Conservation (phyloP, 2,113 vertebrate genomes). For the Podarcis muralis region DNA sequence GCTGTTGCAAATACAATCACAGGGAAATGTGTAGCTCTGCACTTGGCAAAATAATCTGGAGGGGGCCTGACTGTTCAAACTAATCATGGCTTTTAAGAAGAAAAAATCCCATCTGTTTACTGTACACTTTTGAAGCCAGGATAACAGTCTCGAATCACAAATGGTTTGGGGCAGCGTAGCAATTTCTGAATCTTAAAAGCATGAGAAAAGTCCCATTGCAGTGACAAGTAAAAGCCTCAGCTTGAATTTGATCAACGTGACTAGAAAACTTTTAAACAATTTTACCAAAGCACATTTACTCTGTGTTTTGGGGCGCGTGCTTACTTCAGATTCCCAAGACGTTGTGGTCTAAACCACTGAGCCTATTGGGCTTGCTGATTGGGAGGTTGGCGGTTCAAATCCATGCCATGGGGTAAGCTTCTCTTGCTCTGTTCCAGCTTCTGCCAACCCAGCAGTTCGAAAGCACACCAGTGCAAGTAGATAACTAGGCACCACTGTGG, state of each 20-base stretch:
- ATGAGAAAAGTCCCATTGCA: constrained; percentile 35
- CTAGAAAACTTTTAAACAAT: constrained; percentile 29
- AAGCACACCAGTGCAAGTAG: too few species aligned
- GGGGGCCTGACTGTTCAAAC: background rate
- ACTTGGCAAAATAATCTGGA: background rate
- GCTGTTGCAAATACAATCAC: background rate
- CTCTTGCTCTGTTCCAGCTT: too few species aligned
- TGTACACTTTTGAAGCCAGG: background rate
- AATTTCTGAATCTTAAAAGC: constrained; percentile 20
- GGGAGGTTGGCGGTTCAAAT: too few species aligned
- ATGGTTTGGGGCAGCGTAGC: background rate
- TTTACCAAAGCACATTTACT: constrained; percentile 46
- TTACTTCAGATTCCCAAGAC: background rate
- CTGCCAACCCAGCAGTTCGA: too few species aligned
- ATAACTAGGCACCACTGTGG: too few species aligned
- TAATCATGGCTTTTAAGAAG: background rate
- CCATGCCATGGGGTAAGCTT: too few species aligned
- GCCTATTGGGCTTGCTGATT: too few species aligned
- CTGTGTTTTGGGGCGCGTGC: background rate
- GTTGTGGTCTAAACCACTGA: too few species aligned
- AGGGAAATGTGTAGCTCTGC: constrained; percentile 8
- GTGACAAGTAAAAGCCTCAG: constrained; percentile 46
- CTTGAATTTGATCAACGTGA: constrained; percentile 52
- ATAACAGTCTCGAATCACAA: constrained; percentile 1
- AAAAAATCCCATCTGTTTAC: constrained; percentile 18